These are phyloP conservation scores for Macrocentrus cingulum DNA, from an alignment of 1,140 invertebrate genomes.

Conservation along the genomic window DNA sequence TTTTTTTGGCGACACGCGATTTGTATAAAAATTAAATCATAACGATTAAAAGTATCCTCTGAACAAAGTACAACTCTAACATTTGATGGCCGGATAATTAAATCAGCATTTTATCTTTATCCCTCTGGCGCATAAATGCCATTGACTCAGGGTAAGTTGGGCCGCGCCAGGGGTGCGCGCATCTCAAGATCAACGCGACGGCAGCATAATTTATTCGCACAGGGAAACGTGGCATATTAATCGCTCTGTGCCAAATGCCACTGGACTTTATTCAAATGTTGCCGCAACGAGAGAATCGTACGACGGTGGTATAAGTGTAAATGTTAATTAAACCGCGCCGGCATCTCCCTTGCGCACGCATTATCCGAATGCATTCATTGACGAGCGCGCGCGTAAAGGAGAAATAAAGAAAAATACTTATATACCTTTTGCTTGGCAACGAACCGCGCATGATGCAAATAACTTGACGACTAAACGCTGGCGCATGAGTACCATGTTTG, in stretches of 20 bases:
- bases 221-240: constrained; percentile 28
- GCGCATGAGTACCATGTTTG: background rate
- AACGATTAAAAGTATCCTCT: too few relatives aligned
- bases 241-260: constrained; percentile 19
- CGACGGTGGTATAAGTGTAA: constrained; percentile 7
- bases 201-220: constrained; percentile 27
- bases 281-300: background rate
- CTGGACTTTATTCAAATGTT: constrained; percentile 25
- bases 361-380: too few relatives aligned
- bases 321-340: constrained; percentile 16
- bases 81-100: constrained; percentile 41
- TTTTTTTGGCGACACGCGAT: too few relatives aligned
- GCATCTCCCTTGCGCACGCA: too few relatives aligned
- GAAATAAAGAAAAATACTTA: too few relatives aligned
- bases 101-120: constrained; percentile 35
- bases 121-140: constrained; percentile 9
- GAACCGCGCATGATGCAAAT: too few relatives aligned
- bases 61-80: too few relatives aligned
- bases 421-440: too few relatives aligned
- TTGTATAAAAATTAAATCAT: too few relatives aligned
- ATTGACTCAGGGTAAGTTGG: constrained; percentile 11
- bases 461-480: constrained; percentile 7
- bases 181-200: constrained; percentile 8
- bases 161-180: background rate
- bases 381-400: too few relatives aligned